Evolutionary conservation across 2,797 vertebrate species (phyloP).

Genomic region (Selene dorsalis): DNA sequence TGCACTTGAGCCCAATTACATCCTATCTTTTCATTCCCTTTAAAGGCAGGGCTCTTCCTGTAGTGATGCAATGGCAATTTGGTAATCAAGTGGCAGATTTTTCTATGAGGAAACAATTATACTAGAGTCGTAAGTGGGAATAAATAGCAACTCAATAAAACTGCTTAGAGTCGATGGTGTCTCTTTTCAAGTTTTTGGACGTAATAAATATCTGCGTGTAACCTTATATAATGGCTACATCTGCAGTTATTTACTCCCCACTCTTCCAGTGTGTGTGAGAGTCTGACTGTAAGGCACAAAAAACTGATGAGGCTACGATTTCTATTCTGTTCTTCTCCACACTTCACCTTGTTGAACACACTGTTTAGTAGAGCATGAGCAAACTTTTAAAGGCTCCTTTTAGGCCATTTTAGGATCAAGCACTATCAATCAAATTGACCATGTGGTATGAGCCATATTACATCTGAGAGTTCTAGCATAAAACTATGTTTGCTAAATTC

Average conservation of each 20-base stretch:
- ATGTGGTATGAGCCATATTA: not conserved
- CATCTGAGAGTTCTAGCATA: too few species aligned
- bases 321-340: not conserved
- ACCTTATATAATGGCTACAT: not conserved
- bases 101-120: not conserved
- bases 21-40: conserved; percentile 9
- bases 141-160: not conserved
- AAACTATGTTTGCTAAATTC: not conserved
- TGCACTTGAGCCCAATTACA: conserved; percentile 36
- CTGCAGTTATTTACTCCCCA: not conserved
- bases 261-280: not conserved
- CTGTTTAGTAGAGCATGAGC: not conserved
- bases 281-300: not conserved
- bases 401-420: not conserved
- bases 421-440: too few species aligned
- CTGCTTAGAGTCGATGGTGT: not conserved
- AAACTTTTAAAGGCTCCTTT: not conserved
- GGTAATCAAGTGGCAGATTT: not conserved
- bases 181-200: conserved; percentile 1
- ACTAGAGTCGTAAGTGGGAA: not conserved
- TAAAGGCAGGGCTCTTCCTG: conserved; percentile 17
- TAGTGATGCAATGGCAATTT: not conserved
- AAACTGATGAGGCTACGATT: not conserved
- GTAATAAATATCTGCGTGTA: conserved; percentile 1
- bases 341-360: not conserved